Base-by-base conservation (phyloP, 2,797 vertebrate species). In the Philypnodon macrostomus region DNA sequence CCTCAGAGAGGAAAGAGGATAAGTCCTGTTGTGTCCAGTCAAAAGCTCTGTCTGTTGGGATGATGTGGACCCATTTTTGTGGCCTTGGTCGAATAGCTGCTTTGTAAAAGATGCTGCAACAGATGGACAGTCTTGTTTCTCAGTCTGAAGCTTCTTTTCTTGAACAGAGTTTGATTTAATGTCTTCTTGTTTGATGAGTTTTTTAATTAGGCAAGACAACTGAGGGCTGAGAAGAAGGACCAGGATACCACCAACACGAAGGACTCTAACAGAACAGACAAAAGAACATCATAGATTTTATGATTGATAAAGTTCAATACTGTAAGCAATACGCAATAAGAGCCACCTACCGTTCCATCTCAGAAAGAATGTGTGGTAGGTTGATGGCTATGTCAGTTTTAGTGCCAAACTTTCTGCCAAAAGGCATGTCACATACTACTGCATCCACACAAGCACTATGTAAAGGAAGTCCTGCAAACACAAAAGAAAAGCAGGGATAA, bases 311-410 rank as follows among this genome's bases (percentile, higher is more conserved):
- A 12, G 7, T 11, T 42, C 3, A 53, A 26, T n/a, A 49, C 30
- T 4, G 10, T 2, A 46, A 27, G 15, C 8, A 10, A 8, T 38
- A 17, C 56, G 32, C 17, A 24, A 9, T 13, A 16, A 11, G 2
- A 75, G 70, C 30, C 27, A 86, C 95, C 95, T 95, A 86, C 95
- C 95, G 95, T 77, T 93, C 90, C 88, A 95, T 93, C 86, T 96
- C 94, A 48, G 69, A 67, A 12, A 98, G 85, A 71, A 94, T 87
- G 54, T 67, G 46, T 1, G 88, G 91, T 4, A 96, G 75, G 1
- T 79, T 57, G 46, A 84, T 58, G 56, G 68, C 79, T 81, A 87
- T 86, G 55, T 92, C 84, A 34, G 81, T 66, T 37, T 67, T 88
- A 66, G 84, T 85, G 65, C 88, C 89, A 73, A 96, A 98, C 80